Percentiles rank a stretch among this genome's conserved stretches.
Evolutionary conservation across 2,113 vertebrate genomes (phyloP).

Genomic region (Aldabrachelys gigantea): DNA sequence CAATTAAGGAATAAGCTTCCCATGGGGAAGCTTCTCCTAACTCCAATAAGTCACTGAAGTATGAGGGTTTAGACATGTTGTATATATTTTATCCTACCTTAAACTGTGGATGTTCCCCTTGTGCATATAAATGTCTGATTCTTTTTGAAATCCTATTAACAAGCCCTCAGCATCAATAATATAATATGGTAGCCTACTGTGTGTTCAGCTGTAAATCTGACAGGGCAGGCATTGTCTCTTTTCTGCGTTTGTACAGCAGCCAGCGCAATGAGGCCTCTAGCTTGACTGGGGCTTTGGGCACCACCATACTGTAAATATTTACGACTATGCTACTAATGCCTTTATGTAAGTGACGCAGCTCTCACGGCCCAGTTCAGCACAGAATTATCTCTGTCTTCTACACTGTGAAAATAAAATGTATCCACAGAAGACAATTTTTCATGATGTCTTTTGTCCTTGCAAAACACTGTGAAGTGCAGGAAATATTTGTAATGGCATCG

Average conservation of each 20-base stretch:
- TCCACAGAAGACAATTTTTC: background rate
- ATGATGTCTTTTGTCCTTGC: background rate
- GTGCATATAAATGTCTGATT: background rate
- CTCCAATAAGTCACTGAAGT: background rate
- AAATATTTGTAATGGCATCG: background rate
- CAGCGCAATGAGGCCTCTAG: background rate
- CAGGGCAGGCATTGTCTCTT: conserved; percentile 20
- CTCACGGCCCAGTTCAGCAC: background rate
- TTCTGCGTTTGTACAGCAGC: conserved; percentile 3
- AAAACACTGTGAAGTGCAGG: background rate
- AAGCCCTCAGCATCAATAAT: background rate
- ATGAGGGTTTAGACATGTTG: background rate
- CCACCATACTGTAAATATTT: background rate
- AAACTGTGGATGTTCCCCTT: conserved; percentile 24
- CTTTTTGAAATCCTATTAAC: conserved; percentile 26
- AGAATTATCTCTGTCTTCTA: background rate
- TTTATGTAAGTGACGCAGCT: background rate
- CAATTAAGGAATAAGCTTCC: background rate
- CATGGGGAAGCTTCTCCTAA: conserved; percentile 1
- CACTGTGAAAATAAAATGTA: background rate
- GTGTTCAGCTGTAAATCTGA: background rate
- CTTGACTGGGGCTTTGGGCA: background rate
- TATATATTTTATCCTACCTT: background rate
- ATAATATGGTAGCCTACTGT: background rate
- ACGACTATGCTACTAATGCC: background rate